Percentiles rank a stretch among this genome's conserved stretches.
Conservation (phyloP, 35 echinoderm and acorn worm species). For the Strongylocentrotus purpuratus region DNA sequence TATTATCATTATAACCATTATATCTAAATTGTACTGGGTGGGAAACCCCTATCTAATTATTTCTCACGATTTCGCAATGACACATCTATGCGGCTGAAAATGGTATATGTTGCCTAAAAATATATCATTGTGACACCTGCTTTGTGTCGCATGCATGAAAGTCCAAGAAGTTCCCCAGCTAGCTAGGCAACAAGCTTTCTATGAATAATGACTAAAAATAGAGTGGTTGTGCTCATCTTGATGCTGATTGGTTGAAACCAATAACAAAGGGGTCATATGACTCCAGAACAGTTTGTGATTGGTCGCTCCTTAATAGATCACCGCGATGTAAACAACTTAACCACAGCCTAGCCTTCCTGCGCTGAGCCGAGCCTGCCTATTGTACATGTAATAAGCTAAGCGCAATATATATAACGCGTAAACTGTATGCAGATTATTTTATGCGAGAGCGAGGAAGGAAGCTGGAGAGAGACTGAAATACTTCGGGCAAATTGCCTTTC, state of each 20-base stretch:
- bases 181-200: neutral
- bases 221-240: neutral
- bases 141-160: neutral
- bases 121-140: neutral
- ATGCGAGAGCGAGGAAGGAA: neutral
- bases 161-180: neutral
- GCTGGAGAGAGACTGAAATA: neutral
- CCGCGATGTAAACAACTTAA: neutral
- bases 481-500: neutral
- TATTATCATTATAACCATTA: no score
- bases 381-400: neutral
- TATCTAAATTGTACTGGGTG: no score
- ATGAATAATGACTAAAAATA: constrained; percentile 29
- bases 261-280: constrained; percentile 31
- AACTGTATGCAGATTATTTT: neutral
- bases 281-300: neutral
- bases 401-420: neutral
- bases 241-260: neutral
- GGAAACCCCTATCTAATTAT: no score
- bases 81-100: no score
- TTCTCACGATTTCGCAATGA: no score
- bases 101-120: no score
- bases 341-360: neutral
- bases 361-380: neutral
- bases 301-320: neutral